Evolutionary conservation across 2,888 invertebrate genomes (phyloP), one percentile per base, ranked within the genome.

Genomic region (Andrena camellia): DNA sequence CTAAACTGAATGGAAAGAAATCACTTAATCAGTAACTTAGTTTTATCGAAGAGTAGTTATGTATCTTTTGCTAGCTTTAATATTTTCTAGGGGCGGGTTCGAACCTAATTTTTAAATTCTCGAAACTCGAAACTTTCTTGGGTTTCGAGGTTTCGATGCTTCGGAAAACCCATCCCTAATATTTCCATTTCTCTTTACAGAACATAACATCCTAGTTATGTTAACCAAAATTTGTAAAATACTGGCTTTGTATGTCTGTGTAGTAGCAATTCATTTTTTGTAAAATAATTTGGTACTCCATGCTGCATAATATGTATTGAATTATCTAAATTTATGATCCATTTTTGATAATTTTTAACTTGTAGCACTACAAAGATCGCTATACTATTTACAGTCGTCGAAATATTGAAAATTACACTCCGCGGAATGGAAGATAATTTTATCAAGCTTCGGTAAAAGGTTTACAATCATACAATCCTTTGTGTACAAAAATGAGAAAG

Each of bases 241-340:
- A 54, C 67, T 63, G 50, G 81, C 77, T 82, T 78, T 78, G 83
- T 82, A 83, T 59, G 17, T 78, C 83, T 78, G 82, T 82, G 73
- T 82, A 77, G 64, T 78, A 78, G 73, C 31, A 68, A 35, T 26
- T 54, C 31, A 35, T 33, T 48, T 66, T 60, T 66, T 62, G 33
- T 62, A 72, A 70, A 60, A 66, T n/a, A 59, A 76, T 48, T 77
- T 77, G 26, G n/a, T 48, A 50, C 42, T 48, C 62, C 52, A 23
- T 1, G 29, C 20, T 62, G 31, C 23, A 23, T 29, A 35, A 60
- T 52, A 20, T 29, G 23, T 54, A 52, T 29, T 35, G 26, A 26
- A n/a, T 72, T n/a, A 42, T 33, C 29, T 26, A 29, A 63, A 63
- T 42, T 54, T 17, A 33, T 10, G 2, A 33, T 68, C 26, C 23